Evolutionary conservation across 2,797 vertebrate genomes (phyloP), one percentile per base, ranked within the genome.

Genomic region (Crocodylus rhombifer): DNA sequence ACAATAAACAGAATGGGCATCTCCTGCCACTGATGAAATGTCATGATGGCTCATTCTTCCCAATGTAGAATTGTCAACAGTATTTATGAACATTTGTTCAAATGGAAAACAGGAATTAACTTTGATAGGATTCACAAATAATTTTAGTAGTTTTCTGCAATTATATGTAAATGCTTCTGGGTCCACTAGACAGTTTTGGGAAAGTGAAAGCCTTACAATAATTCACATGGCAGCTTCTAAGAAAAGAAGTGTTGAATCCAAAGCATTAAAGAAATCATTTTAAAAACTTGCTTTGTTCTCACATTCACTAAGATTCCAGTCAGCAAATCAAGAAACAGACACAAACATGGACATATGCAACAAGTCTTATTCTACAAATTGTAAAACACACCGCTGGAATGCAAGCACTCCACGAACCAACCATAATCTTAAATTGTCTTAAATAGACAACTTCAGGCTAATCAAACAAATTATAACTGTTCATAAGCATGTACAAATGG

Each of bases 381-480:
- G 42, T 51, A 51, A 51, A 51, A 51, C 10, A 9, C 42, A 51
- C 42, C 42, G 42, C 42, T 51, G 42, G 10, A 11, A 51, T 10
- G 42, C 42, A 51, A 51, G 42, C 42, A 51, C 42, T 51, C 42
- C 42, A 51, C 9, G 10, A 51, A 51, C 42, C 42, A 51, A 51
- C 42, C 42, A 51, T 51, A 51, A 51, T 51, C 42, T 51, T 51
- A 51, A 51, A 51, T 51, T 51, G 42, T 92, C 62, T 84, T 78
- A 96, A 93, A 96, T 62, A 33, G 88, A 95, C 30, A 95, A 76
- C 94, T 86, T 96, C 92, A 95, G 80, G 91, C 84, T 64, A 95
- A 92, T 73, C 95, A 90, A 93, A 94, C 75, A 94, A 86, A 92
- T 63, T 89, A 75, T 90, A 88, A 84, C 26, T 90, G 65, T 94